Base-by-base conservation (phyloP, 1,140 invertebrate genomes). In the Bombyx mori region DNA sequence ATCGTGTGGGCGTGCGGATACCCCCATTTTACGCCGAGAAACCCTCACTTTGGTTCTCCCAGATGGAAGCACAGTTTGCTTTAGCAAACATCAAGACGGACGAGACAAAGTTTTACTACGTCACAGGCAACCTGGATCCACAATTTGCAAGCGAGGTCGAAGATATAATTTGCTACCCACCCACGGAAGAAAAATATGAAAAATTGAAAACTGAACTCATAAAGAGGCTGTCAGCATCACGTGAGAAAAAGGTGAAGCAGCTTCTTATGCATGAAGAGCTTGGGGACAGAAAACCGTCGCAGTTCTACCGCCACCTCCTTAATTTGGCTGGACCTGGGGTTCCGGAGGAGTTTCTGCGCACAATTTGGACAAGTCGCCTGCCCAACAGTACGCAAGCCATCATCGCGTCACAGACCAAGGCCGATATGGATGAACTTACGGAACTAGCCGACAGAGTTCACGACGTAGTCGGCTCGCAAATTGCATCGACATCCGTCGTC, bases 291-390 rank as follows among this genome's bases (percentile, higher is more conserved):
- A 48, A 51, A 10, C 56, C 60, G 4, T 57, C 55, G 6, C 60
- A 62, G 18, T 66, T 66, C 26, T 44, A 62, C 8, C 58, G 64
- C 42, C 61, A 63, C 46, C 26, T 63, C 3, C 56, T 47, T 44
- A 43, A 57, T 10, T 50, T 63, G 1, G 65, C 56, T 2, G 65
- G 61, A 10, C 53, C 61, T 6, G 53, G 51, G n/a, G 46, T 60
- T 10, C 52, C 61, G 2, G 54, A 63, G 1, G 59, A 61, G 4
- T 55, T 60, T 12, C 48, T 60, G 8, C 46, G 53, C 1, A 60
- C 58, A 1, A 52, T 60, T 2, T 60, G 56, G 57, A 52, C 26
- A 6, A 62, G 52, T 35, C 22, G 52, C 22, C 44, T 58, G 1
- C 61, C 56, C 1, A 10, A 7, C 12, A 51, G 56, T 48, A 18